phyloP scores from a whole-genome alignment of 2,797 vertebrate species.

The Tapera naevia region DNA sequence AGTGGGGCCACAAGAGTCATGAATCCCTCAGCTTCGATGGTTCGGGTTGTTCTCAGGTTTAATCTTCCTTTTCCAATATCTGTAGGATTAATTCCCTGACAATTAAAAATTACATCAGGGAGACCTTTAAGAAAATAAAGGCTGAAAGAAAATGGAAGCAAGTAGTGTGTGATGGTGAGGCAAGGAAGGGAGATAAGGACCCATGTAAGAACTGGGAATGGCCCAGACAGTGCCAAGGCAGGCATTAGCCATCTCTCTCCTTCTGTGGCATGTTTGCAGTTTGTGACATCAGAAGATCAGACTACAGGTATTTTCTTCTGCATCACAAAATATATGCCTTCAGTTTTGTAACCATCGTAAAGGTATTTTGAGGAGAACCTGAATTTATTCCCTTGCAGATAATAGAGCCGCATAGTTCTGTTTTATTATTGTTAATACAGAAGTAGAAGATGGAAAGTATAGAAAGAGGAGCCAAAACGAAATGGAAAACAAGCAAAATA shows the following conservation, averaged over 20 bases:
- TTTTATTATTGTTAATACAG: background rate
- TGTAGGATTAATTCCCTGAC: background rate
- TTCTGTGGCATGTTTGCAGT: background rate
- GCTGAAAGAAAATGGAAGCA: background rate
- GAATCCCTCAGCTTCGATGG: background rate
- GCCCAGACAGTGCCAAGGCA: background rate
- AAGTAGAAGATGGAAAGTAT: background rate
- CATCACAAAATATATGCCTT: background rate
- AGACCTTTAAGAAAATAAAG: background rate
- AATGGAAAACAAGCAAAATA: background rate
- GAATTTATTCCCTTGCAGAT: background rate
- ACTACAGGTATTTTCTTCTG: background rate
- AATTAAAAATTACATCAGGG: background rate
- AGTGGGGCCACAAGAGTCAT: background rate
- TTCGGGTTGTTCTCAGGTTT: background rate
- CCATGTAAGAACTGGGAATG: background rate
- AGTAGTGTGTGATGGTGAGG: background rate
- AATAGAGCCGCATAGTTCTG: background rate
- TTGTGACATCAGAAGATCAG: background rate
- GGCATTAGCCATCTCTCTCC: background rate
- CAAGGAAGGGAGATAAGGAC: background rate
- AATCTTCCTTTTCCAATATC: background rate
- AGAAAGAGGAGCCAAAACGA: background rate
- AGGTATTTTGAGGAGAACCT: background rate
- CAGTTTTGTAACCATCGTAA: background rate